A percentile compares a stretch with the other conserved stretches of the same genome.
phyloP scores from a whole-genome alignment of 2,888 invertebrate species.

The Uropetala carovei region DNA sequence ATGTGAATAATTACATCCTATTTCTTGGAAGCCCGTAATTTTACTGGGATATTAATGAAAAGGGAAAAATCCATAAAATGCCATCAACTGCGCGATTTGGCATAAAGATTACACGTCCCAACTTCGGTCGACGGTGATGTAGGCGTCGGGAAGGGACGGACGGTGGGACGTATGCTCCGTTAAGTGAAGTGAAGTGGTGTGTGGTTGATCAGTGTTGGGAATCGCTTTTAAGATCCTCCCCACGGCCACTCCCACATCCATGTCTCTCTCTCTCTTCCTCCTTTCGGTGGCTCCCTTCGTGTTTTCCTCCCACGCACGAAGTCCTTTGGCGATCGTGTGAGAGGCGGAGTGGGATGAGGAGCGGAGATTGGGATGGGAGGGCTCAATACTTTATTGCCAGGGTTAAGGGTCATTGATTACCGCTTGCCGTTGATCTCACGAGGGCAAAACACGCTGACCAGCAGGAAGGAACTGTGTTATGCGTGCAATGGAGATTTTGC shows the following conservation, averaged over 20 bases:
- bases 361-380: background rate
- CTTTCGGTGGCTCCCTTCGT: background rate
- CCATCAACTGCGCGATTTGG: no score
- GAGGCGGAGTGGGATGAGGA: background rate
- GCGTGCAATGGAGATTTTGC: no score
- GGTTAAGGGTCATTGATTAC: no score
- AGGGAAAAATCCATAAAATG: no score
- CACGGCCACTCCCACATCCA: background rate
- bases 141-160: background rate
- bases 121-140: background rate
- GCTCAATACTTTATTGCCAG: background rate
- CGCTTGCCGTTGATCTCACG: no score
- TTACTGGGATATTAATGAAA: no score
- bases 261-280: background rate
- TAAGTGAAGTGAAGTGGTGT: background rate
- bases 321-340: background rate
- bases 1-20: no score
- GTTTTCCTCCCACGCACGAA: background rate
- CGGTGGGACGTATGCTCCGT: background rate
- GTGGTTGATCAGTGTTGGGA: background rate
- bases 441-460: no score
- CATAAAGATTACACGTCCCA: no score
- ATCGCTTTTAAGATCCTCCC: no score
- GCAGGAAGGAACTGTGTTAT: no score
- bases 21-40: no score